Conservation (phyloP, 2,113 vertebrate genomes). For the Pterocles burchelli region DNA sequence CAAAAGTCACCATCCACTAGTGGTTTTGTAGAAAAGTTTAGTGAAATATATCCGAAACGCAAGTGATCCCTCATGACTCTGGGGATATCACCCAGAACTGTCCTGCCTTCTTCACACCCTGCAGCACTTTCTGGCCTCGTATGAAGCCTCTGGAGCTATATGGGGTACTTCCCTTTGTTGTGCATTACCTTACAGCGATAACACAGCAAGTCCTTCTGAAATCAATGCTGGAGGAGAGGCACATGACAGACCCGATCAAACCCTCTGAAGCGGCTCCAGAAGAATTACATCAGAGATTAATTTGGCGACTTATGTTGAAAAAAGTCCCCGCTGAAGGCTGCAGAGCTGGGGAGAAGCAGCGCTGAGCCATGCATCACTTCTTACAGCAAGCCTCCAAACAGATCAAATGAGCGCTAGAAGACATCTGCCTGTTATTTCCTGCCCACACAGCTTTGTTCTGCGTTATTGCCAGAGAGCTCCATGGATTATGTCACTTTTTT, state of each 20-base stretch:
- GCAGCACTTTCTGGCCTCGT: background rate
- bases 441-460: conserved; percentile 78
- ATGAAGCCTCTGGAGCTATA: background rate
- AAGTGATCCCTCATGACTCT: background rate
- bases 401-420: conserved; percentile 76
- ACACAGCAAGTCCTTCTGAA: background rate
- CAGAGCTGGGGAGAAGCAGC: conserved; percentile 41
- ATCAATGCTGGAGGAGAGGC: background rate
- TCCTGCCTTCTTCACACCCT: background rate
- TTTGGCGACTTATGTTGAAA: conserved; percentile 19
- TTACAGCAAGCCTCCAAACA: conserved; percentile 63
- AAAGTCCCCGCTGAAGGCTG: background rate
- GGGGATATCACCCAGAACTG: background rate
- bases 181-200: background rate
- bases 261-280: conserved; percentile 48
- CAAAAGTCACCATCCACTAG: background rate
- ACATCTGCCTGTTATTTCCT: conserved; percentile 84
- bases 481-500: conserved; percentile 82
- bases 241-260: background rate
- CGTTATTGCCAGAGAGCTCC: conserved; percentile 77
- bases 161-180: background rate
- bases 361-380: conserved; percentile 41
- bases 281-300: conserved; percentile 47
- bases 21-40: background rate
- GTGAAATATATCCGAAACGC: background rate